Base-by-base conservation (phyloP, 1,140 invertebrate genomes). In the Tetramorium alpestre region DNA sequence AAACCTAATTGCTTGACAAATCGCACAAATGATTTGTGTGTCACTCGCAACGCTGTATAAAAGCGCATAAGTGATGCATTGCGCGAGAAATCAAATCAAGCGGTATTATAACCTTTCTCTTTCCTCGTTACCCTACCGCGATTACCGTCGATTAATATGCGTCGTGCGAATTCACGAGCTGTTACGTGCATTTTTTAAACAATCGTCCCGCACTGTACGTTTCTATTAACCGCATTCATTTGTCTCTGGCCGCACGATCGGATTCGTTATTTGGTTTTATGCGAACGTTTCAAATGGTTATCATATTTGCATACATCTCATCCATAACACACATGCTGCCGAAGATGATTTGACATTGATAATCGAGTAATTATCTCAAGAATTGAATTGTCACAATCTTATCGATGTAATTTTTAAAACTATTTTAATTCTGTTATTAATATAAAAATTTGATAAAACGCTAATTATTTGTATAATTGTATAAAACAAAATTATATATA, bases 131-230 rank as follows among this genome's bases (percentile, higher is more conserved):
- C 25, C 6, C n/a, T 3, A 13, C 10, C n/a, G 54, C 41, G 69
- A 75, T 84, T 84, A 84, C 80, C 13, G 41, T 73, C 69, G 80
- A 84, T 84, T 84, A 85, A 77, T 85, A 85, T 85, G 73, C 82
- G 16, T 33, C 60, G 16, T 51, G 82, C 82, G 62, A 65, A 67
- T 85, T 75, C 75, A 76, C 82, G 82, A 64, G 73, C 82, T 65
- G 82, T 85, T 85, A 78, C 75, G 72, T 85, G 73, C 47, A 85
- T 85, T 85, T 85, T 85, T 85, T 28, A 41, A 51, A 77, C 41
- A 67, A 78, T 78, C 73, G 44, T 54, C 25, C 54, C 22, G 7
- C 25, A 44, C 28, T 44, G n/a, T 41, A 64, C 73, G 47, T 65
- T 78, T 78, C 75, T 85, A 85, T 85, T 78, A 85, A 76, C 75